A percentile compares a stretch with the other conserved stretches of the same genome.
Evolutionary conservation across 1,140 invertebrate genomes (phyloP).

Genomic region (Drosophila lini): DNA sequence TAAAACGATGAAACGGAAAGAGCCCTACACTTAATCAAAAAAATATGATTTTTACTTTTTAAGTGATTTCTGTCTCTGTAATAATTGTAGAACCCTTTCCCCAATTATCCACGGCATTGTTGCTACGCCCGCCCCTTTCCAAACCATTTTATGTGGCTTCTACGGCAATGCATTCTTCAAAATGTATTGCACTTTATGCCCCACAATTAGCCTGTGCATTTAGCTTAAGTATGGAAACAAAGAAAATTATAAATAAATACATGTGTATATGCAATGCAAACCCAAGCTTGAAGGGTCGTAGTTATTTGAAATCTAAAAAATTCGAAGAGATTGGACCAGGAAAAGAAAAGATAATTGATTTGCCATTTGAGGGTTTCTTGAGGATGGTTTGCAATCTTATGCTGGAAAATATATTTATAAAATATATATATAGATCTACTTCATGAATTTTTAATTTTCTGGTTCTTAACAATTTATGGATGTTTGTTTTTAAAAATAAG

Average conservation of each 20-base stretch:
- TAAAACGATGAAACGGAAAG: constrained; percentile 22
- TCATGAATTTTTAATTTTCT: too few species aligned
- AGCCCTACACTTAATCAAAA: constrained; percentile 61
- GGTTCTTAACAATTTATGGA: too few species aligned
- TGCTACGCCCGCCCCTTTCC: constrained; percentile 17
- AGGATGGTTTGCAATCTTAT: too few species aligned
- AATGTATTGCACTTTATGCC: constrained; percentile 44
- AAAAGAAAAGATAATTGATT: too few species aligned
- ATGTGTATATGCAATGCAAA: constrained; percentile 50
- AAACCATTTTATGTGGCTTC: constrained; percentile 17
- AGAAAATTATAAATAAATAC: constrained; percentile 47
- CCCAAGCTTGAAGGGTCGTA: not conserved
- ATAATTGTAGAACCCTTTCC: constrained; percentile 26
- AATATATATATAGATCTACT: too few species aligned
- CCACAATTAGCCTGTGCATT: constrained; percentile 52
- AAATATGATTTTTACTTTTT: constrained; percentile 63
- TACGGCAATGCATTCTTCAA: constrained; percentile 5
- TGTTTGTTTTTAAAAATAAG: too few species aligned
- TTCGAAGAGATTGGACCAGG: too few species aligned
- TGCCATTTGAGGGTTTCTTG: too few species aligned
- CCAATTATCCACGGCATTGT: constrained; percentile 33
- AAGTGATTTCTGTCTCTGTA: constrained; percentile 32
- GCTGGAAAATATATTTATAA: too few species aligned
- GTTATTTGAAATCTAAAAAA: too few species aligned
- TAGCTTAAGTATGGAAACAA: constrained; percentile 57